Evolutionary conservation across 1,140 invertebrate genomes (phyloP).

Genomic region (Drosophila bifasciata): DNA sequence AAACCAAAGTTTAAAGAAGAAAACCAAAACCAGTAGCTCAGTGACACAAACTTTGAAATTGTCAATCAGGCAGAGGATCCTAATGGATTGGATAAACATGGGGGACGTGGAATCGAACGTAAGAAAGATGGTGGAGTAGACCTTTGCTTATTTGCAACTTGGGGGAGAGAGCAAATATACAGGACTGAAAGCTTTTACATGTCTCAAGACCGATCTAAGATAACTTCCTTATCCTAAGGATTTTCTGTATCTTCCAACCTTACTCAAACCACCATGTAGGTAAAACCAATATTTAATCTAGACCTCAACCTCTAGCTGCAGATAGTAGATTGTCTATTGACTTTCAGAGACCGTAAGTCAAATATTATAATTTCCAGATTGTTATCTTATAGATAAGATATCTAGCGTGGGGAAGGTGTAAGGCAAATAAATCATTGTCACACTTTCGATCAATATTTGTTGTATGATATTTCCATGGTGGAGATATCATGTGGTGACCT

Average conservation of each 20-base stretch:
- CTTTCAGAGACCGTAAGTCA: slow-evolving; percentile 38
- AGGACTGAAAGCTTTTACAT: too few relatives aligned
- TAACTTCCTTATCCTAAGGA: background rate
- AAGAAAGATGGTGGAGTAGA: slow-evolving; percentile 1
- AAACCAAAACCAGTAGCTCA: slow-evolving; percentile 39
- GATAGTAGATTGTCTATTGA: slow-evolving; percentile 26
- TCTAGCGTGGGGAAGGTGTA: slow-evolving; percentile 46
- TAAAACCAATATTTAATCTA: slow-evolving; percentile 40
- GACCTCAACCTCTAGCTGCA: slow-evolving; percentile 7
- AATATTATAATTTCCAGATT: slow-evolving; percentile 49
- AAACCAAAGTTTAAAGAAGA: slow-evolving; percentile 17
- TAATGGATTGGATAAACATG: slow-evolving; percentile 28
- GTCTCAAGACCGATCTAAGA: too few relatives aligned
- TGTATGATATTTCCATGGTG: slow-evolving; percentile 32
- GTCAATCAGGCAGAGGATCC: slow-evolving; percentile 10
- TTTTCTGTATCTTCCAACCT: background rate
- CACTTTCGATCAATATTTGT: slow-evolving; percentile 56
- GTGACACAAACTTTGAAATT: slow-evolving; percentile 24
- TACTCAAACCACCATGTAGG: slow-evolving; percentile 7
- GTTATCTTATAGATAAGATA: slow-evolving; percentile 59
- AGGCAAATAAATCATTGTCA: slow-evolving; percentile 66
- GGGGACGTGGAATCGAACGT: background rate
- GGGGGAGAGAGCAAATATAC: too few relatives aligned
- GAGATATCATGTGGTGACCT: slow-evolving; percentile 9
- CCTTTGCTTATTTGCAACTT: slow-evolving; percentile 1